Percentiles rank a stretch among this genome's conserved stretches.
Conservation (phyloP, 2,888 invertebrate genomes). For the Physocephala rufipes region DNA sequence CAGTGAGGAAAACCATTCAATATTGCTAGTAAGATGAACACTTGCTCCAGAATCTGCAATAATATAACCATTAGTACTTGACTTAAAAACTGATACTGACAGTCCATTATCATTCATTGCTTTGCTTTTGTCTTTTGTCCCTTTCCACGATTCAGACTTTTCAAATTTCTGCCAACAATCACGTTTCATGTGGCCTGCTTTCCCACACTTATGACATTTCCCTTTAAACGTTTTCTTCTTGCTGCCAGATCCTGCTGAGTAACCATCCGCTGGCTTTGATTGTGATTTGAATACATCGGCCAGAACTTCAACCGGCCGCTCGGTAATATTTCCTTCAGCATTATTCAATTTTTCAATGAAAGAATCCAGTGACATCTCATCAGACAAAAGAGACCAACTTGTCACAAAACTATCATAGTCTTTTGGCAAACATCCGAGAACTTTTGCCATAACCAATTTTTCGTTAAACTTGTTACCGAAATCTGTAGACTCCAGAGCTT, state of each 20-base stretch:
- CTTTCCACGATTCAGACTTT: not conserved
- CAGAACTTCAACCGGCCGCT: not conserved
- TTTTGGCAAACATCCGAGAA: not conserved
- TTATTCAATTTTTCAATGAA: slow-evolving; percentile 1
- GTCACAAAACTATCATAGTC: not conserved
- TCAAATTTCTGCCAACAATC: slow-evolving; percentile 1
- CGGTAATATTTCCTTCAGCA: not conserved
- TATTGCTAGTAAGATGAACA: slow-evolving; percentile 2
- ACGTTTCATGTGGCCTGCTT: slow-evolving; percentile 8
- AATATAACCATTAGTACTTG: slow-evolving; percentile 10
- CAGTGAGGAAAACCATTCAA: slow-evolving; percentile 4
- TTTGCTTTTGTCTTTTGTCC: not conserved
- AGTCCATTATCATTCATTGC: not conserved
- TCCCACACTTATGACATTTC: slow-evolving; percentile 5
- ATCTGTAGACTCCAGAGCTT: not conserved
- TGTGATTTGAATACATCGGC: not conserved
- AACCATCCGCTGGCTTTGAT: not conserved
- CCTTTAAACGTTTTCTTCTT: not conserved
- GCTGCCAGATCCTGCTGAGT: not conserved
- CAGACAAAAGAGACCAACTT: not conserved
- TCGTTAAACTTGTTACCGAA: not conserved
- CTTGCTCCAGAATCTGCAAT: slow-evolving; percentile 5
- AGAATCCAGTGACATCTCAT: slow-evolving; percentile 4
- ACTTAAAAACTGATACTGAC: not conserved
- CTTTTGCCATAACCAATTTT: not conserved